Evolutionary conservation across 2,797 vertebrate genomes (phyloP), one percentile per base, ranked within the genome.

Genomic region (Pseudomugil gertrudae): DNA sequence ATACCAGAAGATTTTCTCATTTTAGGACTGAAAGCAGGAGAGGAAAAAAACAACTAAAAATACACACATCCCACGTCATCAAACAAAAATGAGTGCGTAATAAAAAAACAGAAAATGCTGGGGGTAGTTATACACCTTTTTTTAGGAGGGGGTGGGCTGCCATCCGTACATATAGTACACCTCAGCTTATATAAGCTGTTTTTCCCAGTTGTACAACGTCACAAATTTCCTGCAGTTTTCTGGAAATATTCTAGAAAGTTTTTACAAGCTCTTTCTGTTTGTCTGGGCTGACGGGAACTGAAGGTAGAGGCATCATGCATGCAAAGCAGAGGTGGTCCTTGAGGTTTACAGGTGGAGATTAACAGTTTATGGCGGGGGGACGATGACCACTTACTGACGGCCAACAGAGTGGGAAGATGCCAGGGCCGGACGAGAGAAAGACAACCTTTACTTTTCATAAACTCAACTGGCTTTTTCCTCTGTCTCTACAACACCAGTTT

Each of bases 331-430:
- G 74, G 68, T 77, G 79, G 72, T 82, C 78, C 68, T 43, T n/a
- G 36, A 52, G 50, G 73, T 78, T 79, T 77, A 82, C 54, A 77
- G 70, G 66, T 76, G 71, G 61, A 79, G 38, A 64, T 84, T 38
- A 64, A 83, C 50, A 65, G 51, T 76, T 84, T 63, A 85, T 4
- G 17, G 66, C 60, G 61, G 36, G 63, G n/a, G 72, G 72, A 48
- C 70, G 63, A 78, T 69, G 70, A 81, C 68, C 69, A 81, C 74
- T 86, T 80, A 69, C 19, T 55, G 66, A 68, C 33, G 74, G 43
- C 43, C n/a, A 45, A 45, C 43, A 21, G 43, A n/a, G 43, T 45
- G 3, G 43, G n/a, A 45, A n/a, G 43, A 45, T 45, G 36, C 26
- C 38, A 33, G 67, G 26, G 45, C 40, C 19, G 43, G 60, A 2